A percentile compares a stretch with the other conserved stretches of the same genome.
phyloP scores from a whole-genome alignment of 2,888 invertebrate genomes.

The Rhynchonema sp. region DNA sequence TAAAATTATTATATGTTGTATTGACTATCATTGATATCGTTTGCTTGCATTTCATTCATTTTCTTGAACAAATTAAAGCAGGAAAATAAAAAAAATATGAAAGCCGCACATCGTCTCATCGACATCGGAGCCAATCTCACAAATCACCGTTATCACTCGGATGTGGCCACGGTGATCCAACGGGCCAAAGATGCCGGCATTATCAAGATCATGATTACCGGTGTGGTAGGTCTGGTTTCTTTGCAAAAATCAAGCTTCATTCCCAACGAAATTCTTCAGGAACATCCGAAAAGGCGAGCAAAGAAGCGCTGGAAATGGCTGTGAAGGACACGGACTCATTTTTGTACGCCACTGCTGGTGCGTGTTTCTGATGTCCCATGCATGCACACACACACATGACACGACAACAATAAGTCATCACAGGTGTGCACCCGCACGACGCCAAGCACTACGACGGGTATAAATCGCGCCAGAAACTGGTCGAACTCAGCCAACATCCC shows the following conservation, averaged over 20 bases:
- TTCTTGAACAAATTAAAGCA: background rate
- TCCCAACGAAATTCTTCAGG: too few relatives aligned
- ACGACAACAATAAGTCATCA: too few relatives aligned
- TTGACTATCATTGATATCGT: too few relatives aligned
- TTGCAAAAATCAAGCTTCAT: too few relatives aligned
- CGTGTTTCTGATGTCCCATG: too few relatives aligned
- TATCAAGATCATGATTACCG: constrained; percentile 8
- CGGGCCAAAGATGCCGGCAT: constrained; percentile 75
- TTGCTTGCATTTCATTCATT: too few relatives aligned
- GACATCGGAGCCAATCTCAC: constrained; percentile 81
- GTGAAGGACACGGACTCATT: background rate
- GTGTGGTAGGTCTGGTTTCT: too few relatives aligned
- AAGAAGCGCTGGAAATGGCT: background rate
- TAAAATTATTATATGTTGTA: too few relatives aligned
- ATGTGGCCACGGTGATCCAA: constrained; percentile 71
- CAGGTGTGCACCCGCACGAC: constrained; percentile 76
- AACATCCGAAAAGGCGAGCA: background rate
- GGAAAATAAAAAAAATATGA: background rate
- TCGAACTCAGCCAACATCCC: constrained; percentile 52
- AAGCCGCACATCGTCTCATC: constrained; percentile 49
- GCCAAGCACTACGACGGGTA: constrained; percentile 60
- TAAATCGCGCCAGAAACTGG: constrained; percentile 42
- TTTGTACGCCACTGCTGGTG: background rate
- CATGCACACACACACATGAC: too few relatives aligned
- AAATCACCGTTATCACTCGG: constrained; percentile 67